phyloP scores from a whole-genome alignment of 2,113 vertebrate species.

The Tympanuchus pallidicinctus region DNA sequence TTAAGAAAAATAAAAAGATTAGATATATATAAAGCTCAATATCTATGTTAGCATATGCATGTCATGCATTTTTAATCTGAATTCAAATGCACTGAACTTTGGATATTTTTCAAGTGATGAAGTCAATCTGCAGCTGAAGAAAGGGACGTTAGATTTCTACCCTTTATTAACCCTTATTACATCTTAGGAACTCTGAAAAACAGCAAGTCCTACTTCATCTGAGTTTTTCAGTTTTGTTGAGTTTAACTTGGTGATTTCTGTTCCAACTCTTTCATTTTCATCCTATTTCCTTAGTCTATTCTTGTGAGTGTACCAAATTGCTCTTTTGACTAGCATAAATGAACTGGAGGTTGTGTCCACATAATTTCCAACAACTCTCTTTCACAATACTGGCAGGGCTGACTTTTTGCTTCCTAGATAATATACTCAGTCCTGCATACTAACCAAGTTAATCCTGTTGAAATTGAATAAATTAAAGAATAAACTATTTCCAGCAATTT shows the following conservation, averaged over 20 bases:
- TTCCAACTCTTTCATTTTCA: background rate
- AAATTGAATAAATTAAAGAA: background rate
- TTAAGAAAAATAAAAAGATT: background rate
- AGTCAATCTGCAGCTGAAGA: background rate
- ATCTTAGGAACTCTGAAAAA: background rate
- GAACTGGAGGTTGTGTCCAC: background rate
- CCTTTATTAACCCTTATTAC: background rate
- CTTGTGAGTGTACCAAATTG: background rate
- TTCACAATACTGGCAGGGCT: background rate
- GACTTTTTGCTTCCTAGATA: background rate
- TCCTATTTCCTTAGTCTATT: background rate
- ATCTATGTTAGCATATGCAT: background rate
- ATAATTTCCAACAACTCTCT: background rate
- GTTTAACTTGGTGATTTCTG: background rate
- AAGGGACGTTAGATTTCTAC: background rate
- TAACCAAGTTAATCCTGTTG: background rate
- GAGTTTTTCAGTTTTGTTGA: fast-evolving
- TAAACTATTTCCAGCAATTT: background rate
- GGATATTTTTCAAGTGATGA: background rate
- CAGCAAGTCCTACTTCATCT: background rate
- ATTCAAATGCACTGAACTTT: background rate
- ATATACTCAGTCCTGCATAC: background rate
- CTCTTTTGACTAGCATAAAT: background rate
- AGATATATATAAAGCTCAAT: background rate
- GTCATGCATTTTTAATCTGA: background rate